These are phyloP conservation scores for Neodiprion lecontei DNA, from an alignment of 1,140 invertebrate species.

Conservation along the genomic window DNA sequence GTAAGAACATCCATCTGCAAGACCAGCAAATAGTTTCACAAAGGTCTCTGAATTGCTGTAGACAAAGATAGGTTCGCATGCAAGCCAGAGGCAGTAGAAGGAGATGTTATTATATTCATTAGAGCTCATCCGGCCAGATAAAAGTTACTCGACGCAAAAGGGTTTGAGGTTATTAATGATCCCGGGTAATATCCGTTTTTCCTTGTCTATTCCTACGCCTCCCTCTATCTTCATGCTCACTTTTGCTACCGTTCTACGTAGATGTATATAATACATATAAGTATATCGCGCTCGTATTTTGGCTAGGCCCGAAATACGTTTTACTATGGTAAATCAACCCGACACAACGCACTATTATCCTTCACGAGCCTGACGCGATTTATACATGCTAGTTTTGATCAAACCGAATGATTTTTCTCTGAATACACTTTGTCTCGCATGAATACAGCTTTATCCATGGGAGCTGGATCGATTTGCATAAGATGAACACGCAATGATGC, in stretches of 20 bases:
- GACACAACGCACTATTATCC: slow-evolving; percentile 39
- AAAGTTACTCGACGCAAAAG: slow-evolving; percentile 45
- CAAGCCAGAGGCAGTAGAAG: slow-evolving; percentile 12
- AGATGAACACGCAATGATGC: too few relatives aligned
- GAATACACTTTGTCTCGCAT: too few relatives aligned
- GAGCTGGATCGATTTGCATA: too few relatives aligned
- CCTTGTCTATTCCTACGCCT: slow-evolving; percentile 20
- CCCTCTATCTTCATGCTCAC: slow-evolving; percentile 33
- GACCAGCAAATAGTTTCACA: background rate
- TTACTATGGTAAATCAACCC: slow-evolving; percentile 33
- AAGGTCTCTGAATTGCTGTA: background rate
- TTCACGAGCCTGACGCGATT: background rate
- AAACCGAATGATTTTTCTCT: too few relatives aligned
- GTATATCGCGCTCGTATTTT: background rate
- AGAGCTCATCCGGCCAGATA: slow-evolving; percentile 42
- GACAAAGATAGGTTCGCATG: background rate
- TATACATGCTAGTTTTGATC: too few relatives aligned
- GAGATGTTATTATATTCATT: slow-evolving; percentile 45
- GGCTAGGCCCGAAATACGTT: slow-evolving; percentile 38
- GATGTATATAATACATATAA: background rate
- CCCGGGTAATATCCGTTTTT: slow-evolving; percentile 40
- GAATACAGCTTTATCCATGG: too few relatives aligned
- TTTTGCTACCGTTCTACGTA: background rate
- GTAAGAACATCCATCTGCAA: background rate
- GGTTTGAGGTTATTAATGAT: slow-evolving; percentile 45